A percentile compares a stretch with the other conserved stretches of the same genome.
These are phyloP conservation scores for Lonchura striata DNA, from an alignment of 2,113 vertebrate species.

Conservation along the genomic window DNA sequence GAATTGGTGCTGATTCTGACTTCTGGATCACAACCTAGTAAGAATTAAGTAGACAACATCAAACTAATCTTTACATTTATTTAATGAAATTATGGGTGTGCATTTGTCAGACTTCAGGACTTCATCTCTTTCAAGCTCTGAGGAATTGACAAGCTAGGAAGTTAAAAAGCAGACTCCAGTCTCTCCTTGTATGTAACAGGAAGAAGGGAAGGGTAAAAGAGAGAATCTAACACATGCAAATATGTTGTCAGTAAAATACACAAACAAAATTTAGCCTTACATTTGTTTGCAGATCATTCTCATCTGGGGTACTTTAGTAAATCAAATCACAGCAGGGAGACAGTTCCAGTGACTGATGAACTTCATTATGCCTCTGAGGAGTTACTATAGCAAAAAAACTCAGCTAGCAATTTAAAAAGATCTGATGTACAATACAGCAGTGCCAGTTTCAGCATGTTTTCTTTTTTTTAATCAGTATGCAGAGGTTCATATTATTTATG, in stretches of 20 bases:
- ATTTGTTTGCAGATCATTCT: constrained; percentile 66
- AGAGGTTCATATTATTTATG: neutral
- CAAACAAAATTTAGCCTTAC: constrained; percentile 49
- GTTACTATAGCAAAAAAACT: constrained; percentile 43
- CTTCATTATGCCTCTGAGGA: constrained; percentile 57
- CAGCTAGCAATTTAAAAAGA: constrained; percentile 31
- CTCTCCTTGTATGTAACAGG: neutral
- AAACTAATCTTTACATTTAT: constrained; percentile 44
- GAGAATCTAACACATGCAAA: constrained; percentile 1
- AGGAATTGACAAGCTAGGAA: constrained; percentile 12
- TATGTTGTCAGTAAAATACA: constrained; percentile 39
- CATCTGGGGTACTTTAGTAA: constrained; percentile 57
- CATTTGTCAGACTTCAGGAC: constrained; percentile 13
- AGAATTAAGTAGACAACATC: constrained; percentile 58
- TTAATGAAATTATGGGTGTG: constrained; percentile 48
- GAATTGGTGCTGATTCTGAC: constrained; percentile 39
- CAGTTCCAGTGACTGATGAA: constrained; percentile 65
- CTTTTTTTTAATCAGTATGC: neutral
- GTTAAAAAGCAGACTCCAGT: constrained; percentile 13
- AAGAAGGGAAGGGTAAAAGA: neutral
- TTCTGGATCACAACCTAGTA: constrained; percentile 56
- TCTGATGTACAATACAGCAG: constrained; percentile 28
- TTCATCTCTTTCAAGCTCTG: neutral
- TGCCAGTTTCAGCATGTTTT: neutral
- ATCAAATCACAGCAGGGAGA: constrained; percentile 63